These are phyloP conservation scores for Scomber japonicus DNA, from an alignment of 2,113 vertebrate species.

Conservation along the genomic window DNA sequence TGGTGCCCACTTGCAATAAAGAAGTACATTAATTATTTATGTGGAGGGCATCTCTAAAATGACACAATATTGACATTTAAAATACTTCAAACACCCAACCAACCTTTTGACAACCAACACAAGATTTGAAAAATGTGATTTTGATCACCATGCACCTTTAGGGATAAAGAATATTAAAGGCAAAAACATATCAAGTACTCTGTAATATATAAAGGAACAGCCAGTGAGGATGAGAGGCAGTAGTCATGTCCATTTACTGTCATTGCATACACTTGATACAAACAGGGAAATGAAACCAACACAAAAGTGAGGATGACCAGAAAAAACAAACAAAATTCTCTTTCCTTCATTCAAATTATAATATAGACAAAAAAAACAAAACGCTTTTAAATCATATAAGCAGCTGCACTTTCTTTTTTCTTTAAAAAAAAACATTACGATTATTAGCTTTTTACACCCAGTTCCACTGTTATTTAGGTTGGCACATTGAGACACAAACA, in stretches of 20 bases:
- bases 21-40: no score
- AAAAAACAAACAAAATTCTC: not conserved
- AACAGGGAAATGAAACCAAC: conserved; percentile 39
- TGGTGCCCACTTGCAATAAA: no score
- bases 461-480: conserved; percentile 22
- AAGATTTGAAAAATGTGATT: no score
- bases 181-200: not conserved
- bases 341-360: conserved; percentile 16
- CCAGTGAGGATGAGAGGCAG: conserved; percentile 26
- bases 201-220: not conserved
- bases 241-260: conserved; percentile 68
- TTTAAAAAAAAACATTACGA: not conserved
- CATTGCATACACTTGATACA: conserved; percentile 49
- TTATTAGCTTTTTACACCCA: conserved; percentile 21
- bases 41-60: no score
- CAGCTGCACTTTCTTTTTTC: conserved; percentile 15
- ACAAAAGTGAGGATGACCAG: conserved; percentile 9
- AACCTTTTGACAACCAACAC: no score
- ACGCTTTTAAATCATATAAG: conserved; percentile 2
- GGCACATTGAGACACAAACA: conserved; percentile 51
- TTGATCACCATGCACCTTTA: no score
- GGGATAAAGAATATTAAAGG: no score
- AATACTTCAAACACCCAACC: no score
- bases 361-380: conserved; percentile 7
- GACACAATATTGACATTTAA: no score